Conservation (phyloP, 2,888 invertebrate species). For the Polia nebulosa region DNA sequence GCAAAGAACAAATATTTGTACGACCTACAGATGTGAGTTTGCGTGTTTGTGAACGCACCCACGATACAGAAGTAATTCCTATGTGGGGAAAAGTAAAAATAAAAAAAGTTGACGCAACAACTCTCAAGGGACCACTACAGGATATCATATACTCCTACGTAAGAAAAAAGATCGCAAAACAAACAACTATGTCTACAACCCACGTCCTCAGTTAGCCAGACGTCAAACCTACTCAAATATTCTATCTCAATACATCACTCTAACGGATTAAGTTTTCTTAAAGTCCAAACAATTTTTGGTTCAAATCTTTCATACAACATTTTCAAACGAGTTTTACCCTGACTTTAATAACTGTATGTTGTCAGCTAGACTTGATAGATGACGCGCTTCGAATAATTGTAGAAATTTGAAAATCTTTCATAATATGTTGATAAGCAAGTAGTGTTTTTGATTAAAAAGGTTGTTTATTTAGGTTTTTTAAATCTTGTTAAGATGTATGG, state of each 20-base stretch:
- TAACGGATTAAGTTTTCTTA: constrained; percentile 44
- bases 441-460: constrained; percentile 11
- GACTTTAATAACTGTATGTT: constrained; percentile 48
- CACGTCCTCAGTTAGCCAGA: background rate
- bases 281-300: constrained; percentile 50
- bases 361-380: constrained; percentile 39
- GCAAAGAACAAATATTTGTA: too few species aligned
- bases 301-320: constrained; percentile 49
- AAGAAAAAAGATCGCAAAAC: background rate
- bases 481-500: too few species aligned
- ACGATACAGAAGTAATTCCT: too few species aligned
- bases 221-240: constrained; percentile 46
- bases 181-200: background rate
- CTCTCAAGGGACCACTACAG: background rate
- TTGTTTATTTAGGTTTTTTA: background rate
- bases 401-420: constrained; percentile 18
- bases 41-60: too few species aligned
- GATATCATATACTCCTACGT: background rate
- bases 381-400: constrained; percentile 36
- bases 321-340: constrained; percentile 28
- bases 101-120: background rate
- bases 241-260: constrained; percentile 54
- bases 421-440: constrained; percentile 19
- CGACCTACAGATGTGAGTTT: too few species aligned
- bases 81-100: too few species aligned